A percentile compares a stretch with the other conserved stretches of the same genome.
These are phyloP conservation scores for Phrynosoma platyrhinos DNA, from an alignment of 2,113 vertebrate genomes.

Conservation along the genomic window DNA sequence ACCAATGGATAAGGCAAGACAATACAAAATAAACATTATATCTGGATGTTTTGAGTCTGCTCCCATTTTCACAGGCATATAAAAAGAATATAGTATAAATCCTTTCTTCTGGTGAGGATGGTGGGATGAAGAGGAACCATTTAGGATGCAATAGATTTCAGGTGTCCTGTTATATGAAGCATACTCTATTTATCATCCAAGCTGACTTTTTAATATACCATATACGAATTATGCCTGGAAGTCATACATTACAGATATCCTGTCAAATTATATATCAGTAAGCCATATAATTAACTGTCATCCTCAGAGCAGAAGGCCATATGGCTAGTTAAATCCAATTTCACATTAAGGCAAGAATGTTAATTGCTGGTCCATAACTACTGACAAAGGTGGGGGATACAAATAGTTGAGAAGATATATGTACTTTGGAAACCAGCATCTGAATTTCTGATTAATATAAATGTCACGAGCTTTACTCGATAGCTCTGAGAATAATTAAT, in stretches of 20 bases:
- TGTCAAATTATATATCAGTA: conserved; percentile 26
- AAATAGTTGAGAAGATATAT: conserved; percentile 46
- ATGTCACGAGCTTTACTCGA: conserved; percentile 41
- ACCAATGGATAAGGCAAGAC: no score
- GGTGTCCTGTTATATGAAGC: neutral
- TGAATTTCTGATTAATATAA: conserved; percentile 44
- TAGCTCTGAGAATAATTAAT: conserved; percentile 43
- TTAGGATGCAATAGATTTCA: neutral
- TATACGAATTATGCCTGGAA: conserved; percentile 20
- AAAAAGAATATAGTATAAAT: no score
- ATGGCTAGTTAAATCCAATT: conserved; percentile 27
- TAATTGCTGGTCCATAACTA: conserved; percentile 53
- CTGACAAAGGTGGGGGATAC: neutral
- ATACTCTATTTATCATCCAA: conserved; percentile 18
- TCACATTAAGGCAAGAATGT: conserved; percentile 51
- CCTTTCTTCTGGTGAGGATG: no score
- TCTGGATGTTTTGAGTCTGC: no score
- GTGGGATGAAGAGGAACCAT: no score
- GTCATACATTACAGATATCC: conserved; percentile 29
- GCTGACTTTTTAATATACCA: neutral
- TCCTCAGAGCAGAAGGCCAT: conserved; percentile 40
- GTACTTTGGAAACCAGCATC: conserved; percentile 51
- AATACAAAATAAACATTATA: no score
- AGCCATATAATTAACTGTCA: conserved; percentile 52
- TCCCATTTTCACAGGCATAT: no score